A percentile compares a stretch with the other conserved stretches of the same genome.
Evolutionary conservation across 1,140 invertebrate genomes (phyloP).

Genomic region (Magallana angulata): DNA sequence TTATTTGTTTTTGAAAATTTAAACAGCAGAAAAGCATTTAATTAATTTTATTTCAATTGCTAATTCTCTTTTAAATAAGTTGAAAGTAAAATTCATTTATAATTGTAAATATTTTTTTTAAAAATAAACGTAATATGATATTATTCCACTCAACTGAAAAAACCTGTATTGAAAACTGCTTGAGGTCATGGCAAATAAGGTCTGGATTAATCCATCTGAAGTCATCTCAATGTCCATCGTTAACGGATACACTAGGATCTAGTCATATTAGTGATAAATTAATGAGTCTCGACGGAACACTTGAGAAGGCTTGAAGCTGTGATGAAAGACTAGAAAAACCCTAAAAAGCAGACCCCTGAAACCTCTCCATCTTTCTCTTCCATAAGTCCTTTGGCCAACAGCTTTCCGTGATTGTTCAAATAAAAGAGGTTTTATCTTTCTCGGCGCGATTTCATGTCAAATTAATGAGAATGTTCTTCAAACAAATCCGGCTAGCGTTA

Average conservation of each 20-base stretch:
- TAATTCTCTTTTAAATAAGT: no score
- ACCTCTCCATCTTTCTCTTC: not conserved
- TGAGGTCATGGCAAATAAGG: not conserved
- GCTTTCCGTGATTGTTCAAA: slow-evolving; percentile 32
- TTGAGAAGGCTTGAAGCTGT: slow-evolving; percentile 11
- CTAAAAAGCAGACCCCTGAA: not conserved
- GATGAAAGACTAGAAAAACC: not conserved
- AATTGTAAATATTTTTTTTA: no score
- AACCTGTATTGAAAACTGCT: not conserved
- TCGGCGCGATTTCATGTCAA: slow-evolving; percentile 26
- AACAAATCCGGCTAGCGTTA: slow-evolving; percentile 15
- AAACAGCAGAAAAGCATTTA: no score
- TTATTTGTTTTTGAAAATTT: no score
- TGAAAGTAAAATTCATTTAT: no score
- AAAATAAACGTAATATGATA: not conserved
- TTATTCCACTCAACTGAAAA: not conserved
- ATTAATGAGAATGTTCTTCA: slow-evolving; percentile 33
- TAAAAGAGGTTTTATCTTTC: slow-evolving; percentile 20
- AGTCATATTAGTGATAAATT: slow-evolving; percentile 14
- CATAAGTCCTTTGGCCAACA: slow-evolving; percentile 16
- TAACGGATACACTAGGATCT: slow-evolving; percentile 1
- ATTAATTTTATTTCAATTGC: no score
- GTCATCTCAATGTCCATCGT: slow-evolving; percentile 5
- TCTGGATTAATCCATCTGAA: not conserved
- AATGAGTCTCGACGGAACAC: slow-evolving; percentile 17